Conservation (phyloP, 2,888 invertebrate genomes). For the Tipula confusa region DNA sequence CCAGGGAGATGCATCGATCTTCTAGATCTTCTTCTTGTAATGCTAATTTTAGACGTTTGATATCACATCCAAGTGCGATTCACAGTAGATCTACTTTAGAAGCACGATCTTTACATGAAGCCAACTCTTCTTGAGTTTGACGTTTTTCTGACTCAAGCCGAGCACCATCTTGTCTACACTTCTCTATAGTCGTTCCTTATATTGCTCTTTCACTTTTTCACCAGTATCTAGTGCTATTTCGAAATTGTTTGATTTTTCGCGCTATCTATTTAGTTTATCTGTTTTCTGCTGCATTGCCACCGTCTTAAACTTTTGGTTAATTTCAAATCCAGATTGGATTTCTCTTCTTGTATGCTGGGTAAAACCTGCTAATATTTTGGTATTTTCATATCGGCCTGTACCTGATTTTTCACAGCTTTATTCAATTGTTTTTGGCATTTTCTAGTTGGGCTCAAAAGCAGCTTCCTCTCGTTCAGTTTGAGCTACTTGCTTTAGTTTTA, state of each 20-base stretch:
- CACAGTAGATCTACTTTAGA: conserved; percentile 82
- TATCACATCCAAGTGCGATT: conserved; percentile 83
- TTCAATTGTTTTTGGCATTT: conserved; percentile 75
- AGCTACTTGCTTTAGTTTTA: conserved; percentile 84
- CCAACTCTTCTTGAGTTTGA: conserved; percentile 71
- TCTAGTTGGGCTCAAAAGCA: conserved; percentile 72
- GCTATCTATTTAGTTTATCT: conserved; percentile 65
- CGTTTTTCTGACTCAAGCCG: conserved; percentile 79
- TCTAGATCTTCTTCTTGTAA: conserved; percentile 87
- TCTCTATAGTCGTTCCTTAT: conserved; percentile 77
- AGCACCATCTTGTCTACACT: conserved; percentile 62
- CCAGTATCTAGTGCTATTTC: conserved; percentile 65
- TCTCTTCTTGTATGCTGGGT: conserved; percentile 70
- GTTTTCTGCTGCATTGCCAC: conserved; percentile 69
- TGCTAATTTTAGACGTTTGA: conserved; percentile 80
- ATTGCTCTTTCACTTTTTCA: conserved; percentile 69
- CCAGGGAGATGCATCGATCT: conserved; percentile 84
- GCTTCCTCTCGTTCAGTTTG: conserved; percentile 89
- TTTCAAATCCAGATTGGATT: conserved; percentile 64
- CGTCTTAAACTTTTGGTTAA: conserved; percentile 69
- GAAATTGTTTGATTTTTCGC: conserved; percentile 68
- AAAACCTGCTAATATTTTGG: conserved; percentile 61
- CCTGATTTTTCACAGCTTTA: conserved; percentile 72
- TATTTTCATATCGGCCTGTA: conserved; percentile 71
- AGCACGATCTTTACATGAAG: conserved; percentile 74